phyloP scores from a whole-genome alignment of 2,797 vertebrate genomes.

The Ptychadena robeensis region DNA sequence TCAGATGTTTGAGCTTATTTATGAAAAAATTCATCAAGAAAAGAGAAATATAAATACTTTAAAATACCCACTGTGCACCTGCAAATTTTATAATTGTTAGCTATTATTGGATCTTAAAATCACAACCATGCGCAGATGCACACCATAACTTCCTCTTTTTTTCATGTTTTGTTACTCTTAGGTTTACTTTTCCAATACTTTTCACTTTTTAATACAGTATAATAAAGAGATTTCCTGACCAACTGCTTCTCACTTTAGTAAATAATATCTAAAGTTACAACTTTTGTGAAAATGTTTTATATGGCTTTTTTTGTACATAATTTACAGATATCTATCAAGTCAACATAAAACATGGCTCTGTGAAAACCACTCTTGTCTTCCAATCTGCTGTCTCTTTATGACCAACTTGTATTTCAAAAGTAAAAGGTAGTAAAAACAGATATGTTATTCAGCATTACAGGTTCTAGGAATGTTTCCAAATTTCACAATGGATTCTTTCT shows the following conservation, averaged over 20 bases:
- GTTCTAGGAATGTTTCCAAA: conserved; percentile 59
- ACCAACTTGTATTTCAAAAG: conserved; percentile 41
- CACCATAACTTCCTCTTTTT: background rate
- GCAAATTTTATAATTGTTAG: background rate
- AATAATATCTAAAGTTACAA: background rate
- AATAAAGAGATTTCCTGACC: too few relatives aligned
- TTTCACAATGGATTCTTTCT: conserved; percentile 55
- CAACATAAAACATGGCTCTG: background rate
- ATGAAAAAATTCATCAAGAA: too few relatives aligned
- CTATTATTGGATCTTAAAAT: background rate
- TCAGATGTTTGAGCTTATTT: too few relatives aligned
- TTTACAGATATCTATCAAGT: background rate
- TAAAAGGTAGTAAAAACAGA: conserved; percentile 55
- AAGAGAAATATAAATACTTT: too few relatives aligned
- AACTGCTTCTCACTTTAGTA: background rate
- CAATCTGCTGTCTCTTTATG: conserved; percentile 38
- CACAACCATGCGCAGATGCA: background rate
- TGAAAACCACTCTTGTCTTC: conserved; percentile 29
- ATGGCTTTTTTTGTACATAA: background rate
- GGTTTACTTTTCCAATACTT: background rate
- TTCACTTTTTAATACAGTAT: background rate
- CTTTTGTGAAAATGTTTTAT: background rate
- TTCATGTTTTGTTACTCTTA: background rate
- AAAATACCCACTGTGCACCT: background rate
- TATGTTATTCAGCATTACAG: conserved; percentile 52